phyloP scores from a whole-genome alignment of 1,140 invertebrate genomes.

The Drosophila chauvacae region DNA sequence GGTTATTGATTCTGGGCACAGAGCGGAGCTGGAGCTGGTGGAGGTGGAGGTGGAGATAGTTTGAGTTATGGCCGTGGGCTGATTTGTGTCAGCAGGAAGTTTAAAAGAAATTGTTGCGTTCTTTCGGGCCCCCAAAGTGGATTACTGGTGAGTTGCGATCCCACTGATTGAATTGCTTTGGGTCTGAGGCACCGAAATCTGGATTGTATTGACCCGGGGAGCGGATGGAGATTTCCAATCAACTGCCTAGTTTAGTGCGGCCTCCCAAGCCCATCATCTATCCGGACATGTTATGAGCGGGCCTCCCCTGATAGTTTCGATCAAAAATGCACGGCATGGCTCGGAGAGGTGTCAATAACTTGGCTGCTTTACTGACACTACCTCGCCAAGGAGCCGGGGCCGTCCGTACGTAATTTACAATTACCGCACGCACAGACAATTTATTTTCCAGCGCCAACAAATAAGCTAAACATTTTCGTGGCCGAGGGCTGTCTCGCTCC shows the following conservation, averaged over 20 bases:
- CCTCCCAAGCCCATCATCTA: conserved; percentile 1
- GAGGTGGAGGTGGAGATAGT: conserved; percentile 42
- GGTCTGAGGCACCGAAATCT: neutral
- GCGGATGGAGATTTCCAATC: conserved; percentile 14
- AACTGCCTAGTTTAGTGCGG: conserved; percentile 24
- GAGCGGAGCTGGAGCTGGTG: neutral
- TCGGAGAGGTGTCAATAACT: conserved; percentile 73
- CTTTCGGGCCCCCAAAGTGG: conserved; percentile 27
- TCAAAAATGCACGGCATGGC: conserved; percentile 72
- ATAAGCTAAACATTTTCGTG: conserved; percentile 66
- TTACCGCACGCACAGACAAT: conserved; percentile 84
- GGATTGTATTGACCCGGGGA: conserved; percentile 3
- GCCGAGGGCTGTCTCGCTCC: conserved; percentile 49
- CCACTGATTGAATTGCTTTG: conserved; percentile 49
- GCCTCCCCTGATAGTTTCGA: conserved; percentile 22
- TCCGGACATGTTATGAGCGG: conserved; percentile 1
- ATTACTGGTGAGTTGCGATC: conserved; percentile 17
- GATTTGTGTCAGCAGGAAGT: conserved; percentile 67
- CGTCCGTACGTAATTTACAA: conserved; percentile 76
- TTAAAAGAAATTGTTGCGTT: conserved; percentile 60
- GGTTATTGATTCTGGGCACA: conserved; percentile 67
- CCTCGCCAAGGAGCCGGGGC: conserved; percentile 3
- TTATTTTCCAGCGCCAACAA: conserved; percentile 78
- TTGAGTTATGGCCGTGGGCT: conserved; percentile 61
- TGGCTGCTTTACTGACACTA: conserved; percentile 54